Base-by-base conservation (phyloP, 2,797 vertebrate genomes). In the Diplodus puntazzo region DNA sequence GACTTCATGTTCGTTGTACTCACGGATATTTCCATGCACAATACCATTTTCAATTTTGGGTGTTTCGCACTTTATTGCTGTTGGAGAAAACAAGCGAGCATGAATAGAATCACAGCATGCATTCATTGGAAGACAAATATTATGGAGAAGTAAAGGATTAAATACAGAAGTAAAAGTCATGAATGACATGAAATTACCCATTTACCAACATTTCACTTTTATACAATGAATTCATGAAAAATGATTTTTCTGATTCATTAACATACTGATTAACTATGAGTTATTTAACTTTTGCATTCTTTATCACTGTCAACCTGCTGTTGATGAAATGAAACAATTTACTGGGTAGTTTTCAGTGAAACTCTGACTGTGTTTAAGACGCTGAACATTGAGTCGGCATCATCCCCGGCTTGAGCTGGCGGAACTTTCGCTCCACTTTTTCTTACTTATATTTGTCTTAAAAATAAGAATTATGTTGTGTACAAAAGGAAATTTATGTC, bases 11-110 rank as follows among this genome's bases (percentile, higher is more conserved):
- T 89, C 68, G 0, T 67, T 17, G 58, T 87, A 90, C 16, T 39
- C 21, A 0, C 0, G 0, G 0, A 2, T 2, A 1, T 12, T 0
- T 18, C 3, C 30, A 3, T 0, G 0, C 2, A 80, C 58, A 0
- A 0, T 0, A 10, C 89, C 88, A 42, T 92, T 63, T 59, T 46
- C 21, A 42, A 92, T 84, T 1, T 0, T 0, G 0, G 84, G 87
- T 0, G 0, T 0, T 0, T 0, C 0, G 50, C 92, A 93, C 49
- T 11, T 73, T 6, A 88, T 5, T 17, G 0, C 90, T 92, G 90
- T 65, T 48, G 50, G 62, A 66, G 3, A 69, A 84, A 2, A 63
- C 13, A 68, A 18, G 71, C 0, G 77, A 23, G 11, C 3, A 50
- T 4, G 2, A 23, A 69, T 17, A 62, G 0, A 30, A 39, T 0